phyloP scores from a whole-genome alignment of 1,140 invertebrate species.

The Drosophila novamexicana region DNA sequence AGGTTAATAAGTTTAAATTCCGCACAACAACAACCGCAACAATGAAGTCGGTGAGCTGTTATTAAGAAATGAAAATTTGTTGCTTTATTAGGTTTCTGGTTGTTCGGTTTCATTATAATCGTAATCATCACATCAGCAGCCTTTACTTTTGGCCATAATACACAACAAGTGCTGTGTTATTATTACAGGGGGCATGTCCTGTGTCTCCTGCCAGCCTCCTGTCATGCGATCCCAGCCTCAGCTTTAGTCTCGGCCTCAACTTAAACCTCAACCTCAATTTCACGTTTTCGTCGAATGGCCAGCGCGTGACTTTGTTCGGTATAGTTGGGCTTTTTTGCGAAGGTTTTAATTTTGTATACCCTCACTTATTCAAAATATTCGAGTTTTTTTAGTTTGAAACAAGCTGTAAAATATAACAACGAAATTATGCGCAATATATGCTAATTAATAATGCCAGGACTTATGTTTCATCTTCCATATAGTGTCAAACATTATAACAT shows the following conservation, averaged over 20 bases:
- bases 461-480: no score
- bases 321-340: slow-evolving; percentile 35
- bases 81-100: slow-evolving; percentile 75
- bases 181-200: slow-evolving; percentile 55
- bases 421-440: no score
- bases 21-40: slow-evolving; percentile 19
- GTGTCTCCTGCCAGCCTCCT: slow-evolving; percentile 42
- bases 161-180: slow-evolving; percentile 41
- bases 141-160: slow-evolving; percentile 42
- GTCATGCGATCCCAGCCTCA: slow-evolving; percentile 44
- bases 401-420: background rate
- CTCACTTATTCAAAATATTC: background rate
- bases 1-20: slow-evolving; percentile 77
- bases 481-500: no score
- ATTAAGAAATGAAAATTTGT: slow-evolving; percentile 83
- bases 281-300: slow-evolving; percentile 46
- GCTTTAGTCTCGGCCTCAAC: background rate
- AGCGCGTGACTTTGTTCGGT: slow-evolving; percentile 40
- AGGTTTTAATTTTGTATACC: slow-evolving; percentile 40
- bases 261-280: slow-evolving; percentile 27
- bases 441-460: no score
- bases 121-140: slow-evolving; percentile 48
- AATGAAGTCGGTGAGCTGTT: slow-evolving; percentile 46
- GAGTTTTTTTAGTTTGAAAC: background rate
- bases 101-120: slow-evolving; percentile 34